Base-by-base conservation (phyloP, 2,797 vertebrate species). In the Percopsis omiscomaycus region DNA sequence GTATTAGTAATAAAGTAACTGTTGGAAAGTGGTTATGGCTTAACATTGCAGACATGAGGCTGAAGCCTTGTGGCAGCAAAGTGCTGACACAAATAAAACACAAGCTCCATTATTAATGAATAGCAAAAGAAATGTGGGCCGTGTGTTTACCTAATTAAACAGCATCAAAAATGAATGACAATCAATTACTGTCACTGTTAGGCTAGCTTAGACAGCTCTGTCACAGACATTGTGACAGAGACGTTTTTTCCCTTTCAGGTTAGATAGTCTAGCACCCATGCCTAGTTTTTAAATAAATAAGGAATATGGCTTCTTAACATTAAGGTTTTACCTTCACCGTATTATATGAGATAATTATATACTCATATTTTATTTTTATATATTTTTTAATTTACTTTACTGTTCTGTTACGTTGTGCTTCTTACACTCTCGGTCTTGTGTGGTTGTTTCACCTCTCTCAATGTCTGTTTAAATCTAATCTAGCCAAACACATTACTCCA, bases 131-230 rank as follows among this genome's bases (percentile, higher is more conserved):
- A 84, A 85, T 69, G 74, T 80, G 58, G 76, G 61, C 62, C 68
- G 68, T 81, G 74, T 88, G 80, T 87, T 91, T 89, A 86, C 82
- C 79, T 82, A 86, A 91, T 92, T 86, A 90, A 86, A 79, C 63
- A 61, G 47, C 85, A 90, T 91, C 64, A 89, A 91, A 86, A 88
- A 91, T 90, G 69, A 89, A 90, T 88, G 80, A 81, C 83, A 84
- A 86, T 88, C 67, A 81, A 75, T 90, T 82, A 84, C 57, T 59
- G 59, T 82, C 73, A 54, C 75, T 71, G 58, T 65, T 57, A 54
- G 76, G 75, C 77, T 74, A 10, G 1, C 37, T 79, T 61, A 73
- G 82, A 80, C 56, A 22, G 22, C 22, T 22, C 22, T 22, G 22
- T 22, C 22, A 55, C 55, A 61, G 74, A 54, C 59, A 68, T 53